Evolutionary conservation across 2,888 invertebrate species (phyloP), one percentile per base, ranked within the genome.

Genomic region (Cryptocephalus primarius): DNA sequence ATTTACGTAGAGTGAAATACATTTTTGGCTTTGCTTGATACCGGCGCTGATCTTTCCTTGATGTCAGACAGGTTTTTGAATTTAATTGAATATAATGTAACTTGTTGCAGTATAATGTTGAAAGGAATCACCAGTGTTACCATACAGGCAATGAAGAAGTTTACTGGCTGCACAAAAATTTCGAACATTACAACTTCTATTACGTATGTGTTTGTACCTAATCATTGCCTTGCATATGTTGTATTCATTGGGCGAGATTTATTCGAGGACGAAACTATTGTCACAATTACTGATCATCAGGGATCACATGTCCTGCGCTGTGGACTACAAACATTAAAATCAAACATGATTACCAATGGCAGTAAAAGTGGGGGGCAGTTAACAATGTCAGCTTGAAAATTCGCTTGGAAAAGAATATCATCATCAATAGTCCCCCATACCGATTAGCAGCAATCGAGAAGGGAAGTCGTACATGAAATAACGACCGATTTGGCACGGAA

Each of bases 381-480:
- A 49, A 53, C 32, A 49, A 51, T 41, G 44, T 41, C 13, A 45
- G 33, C 31, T 40, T 53, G 10, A 42, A 47, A 32, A 49, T 49
- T 14, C 42, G 46, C 4, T 39, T 49, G 10, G 42, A 43, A 40
- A 44, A 49, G 11, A 39, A 49, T 42, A 39, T 39, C 33, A 38
- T 50, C 13, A 22, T 49, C 9, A 43, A 49, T 40, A 40, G 45
- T 42, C 11, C 38, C 9, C 58, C 61, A 1, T 62, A 64, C 45
- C 54, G 60, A 14, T 39, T 64, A 45, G 50, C 61, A 2, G 22
- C 22, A 4, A 22, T 4, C 22, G 22, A 22, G 22, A 22, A n/a
- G 22, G 22, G 22, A 22, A 6, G 22, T 22, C 22, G 22, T 22
- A 6, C 22, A 6, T 6, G 22, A 22, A 22, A 22, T 22, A 22